These are phyloP conservation scores for Paratilapia polleni DNA, from an alignment of 2,113 vertebrate genomes.

Conservation along the genomic window DNA sequence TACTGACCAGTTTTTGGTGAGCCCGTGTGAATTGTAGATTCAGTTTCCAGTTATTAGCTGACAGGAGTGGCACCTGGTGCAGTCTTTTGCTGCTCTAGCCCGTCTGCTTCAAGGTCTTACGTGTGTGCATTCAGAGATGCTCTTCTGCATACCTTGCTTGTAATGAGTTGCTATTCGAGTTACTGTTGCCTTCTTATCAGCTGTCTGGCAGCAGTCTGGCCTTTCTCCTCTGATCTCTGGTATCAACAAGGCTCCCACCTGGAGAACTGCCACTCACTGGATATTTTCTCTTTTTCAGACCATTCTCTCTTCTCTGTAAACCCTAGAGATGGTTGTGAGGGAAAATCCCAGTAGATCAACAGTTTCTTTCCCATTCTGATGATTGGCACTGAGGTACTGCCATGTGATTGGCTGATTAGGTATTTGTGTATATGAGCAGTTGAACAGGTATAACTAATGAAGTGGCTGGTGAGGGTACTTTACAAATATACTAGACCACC, in stretches of 20 bases:
- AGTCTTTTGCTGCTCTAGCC: no score
- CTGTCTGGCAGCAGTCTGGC: background rate
- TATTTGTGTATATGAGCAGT: no score
- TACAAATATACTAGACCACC: no score
- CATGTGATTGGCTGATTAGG: no score
- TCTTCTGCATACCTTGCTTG: background rate
- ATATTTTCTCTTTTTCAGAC: background rate
- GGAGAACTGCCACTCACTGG: rapidly evolving
- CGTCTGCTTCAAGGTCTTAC: no score
- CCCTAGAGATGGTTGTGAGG: background rate
- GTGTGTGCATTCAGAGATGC: background rate
- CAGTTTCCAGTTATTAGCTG: rapidly evolving
- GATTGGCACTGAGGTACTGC: no score
- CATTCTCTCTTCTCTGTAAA: background rate
- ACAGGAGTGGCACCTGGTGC: background rate
- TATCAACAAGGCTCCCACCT: background rate
- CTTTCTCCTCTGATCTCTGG: background rate
- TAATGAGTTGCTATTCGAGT: background rate
- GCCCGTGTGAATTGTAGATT: rapidly evolving
- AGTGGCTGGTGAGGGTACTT: no score
- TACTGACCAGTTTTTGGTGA: no score
- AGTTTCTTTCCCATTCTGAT: no score
- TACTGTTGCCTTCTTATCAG: background rate
- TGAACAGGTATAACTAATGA: no score
- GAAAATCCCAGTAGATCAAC: background rate